These are phyloP conservation scores for Phycodurus eques DNA, from an alignment of 2,113 vertebrate species.

Conservation along the genomic window DNA sequence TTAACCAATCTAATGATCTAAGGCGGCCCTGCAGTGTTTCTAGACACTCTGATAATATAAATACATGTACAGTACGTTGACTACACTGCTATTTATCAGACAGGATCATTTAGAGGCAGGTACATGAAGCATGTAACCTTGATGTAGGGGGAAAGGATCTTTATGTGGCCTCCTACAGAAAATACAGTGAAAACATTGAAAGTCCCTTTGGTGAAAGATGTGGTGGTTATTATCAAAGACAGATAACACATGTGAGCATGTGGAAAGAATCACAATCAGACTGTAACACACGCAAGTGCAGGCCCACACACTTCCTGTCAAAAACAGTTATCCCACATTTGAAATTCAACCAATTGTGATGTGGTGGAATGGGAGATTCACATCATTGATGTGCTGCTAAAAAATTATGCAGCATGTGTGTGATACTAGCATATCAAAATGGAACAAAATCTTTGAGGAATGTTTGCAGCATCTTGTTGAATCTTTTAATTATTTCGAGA, in stretches of 20 bases:
- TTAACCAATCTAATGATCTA: constrained; percentile 23
- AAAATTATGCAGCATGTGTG: background rate
- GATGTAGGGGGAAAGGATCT: constrained; percentile 17
- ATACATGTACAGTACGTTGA: constrained; percentile 5
- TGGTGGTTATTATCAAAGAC: constrained; percentile 62
- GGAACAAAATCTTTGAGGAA: background rate
- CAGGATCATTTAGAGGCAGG: constrained; percentile 4
- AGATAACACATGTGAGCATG: constrained; percentile 68
- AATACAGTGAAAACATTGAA: constrained; percentile 32
- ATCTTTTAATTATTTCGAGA: background rate
- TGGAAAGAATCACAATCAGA: constrained; percentile 64
- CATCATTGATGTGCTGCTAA: background rate
- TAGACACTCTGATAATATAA: background rate
- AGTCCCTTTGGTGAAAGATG: constrained; percentile 62
- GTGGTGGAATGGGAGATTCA: background rate
- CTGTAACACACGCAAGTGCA: constrained; percentile 46
- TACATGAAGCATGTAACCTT: constrained; percentile 11
- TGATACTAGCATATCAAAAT: background rate
- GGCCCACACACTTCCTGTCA: constrained; percentile 50
- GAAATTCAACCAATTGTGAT: constrained; percentile 22
- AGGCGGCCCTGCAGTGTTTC: constrained; percentile 4
- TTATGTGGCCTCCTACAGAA: constrained; percentile 21
- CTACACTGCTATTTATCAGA: constrained; percentile 2
- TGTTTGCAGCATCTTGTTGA: constrained; percentile 2
- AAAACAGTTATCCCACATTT: constrained; percentile 2